Percentiles rank a stretch among this genome's conserved stretches.
Conservation (phyloP, 2,797 vertebrate genomes). For the Alcedo quadribrachys region DNA sequence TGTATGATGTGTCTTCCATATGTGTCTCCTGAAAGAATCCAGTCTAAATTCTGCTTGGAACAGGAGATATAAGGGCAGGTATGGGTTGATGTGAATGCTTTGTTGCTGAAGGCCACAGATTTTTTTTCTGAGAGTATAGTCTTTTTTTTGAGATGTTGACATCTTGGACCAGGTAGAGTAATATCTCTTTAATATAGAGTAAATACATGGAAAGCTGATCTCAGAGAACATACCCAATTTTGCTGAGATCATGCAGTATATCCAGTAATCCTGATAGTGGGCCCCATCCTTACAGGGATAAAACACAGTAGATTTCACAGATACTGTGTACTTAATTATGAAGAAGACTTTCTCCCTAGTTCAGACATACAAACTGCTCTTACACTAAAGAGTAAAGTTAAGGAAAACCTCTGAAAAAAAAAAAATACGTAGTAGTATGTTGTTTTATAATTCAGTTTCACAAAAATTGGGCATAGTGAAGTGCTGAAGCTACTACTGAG, state of each 20-base stretch:
- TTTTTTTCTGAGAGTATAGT: neutral
- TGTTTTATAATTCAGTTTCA: conserved; percentile 1
- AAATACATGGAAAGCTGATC: neutral
- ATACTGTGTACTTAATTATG: neutral
- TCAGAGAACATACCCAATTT: neutral
- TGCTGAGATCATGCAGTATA: neutral
- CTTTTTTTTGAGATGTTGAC: neutral
- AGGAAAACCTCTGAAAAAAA: neutral
- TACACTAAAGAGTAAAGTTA: neutral
- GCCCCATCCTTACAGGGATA: neutral
- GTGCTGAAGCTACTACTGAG: neutral
- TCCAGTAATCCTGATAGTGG: neutral
- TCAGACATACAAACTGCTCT: neutral
- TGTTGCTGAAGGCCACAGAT: neutral
- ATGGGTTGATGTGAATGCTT: neutral
- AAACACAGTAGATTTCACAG: neutral
- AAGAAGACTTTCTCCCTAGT: neutral
- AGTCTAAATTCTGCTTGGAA: neutral
- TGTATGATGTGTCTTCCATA: neutral
- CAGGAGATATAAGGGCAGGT: neutral
- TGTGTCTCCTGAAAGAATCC: neutral
- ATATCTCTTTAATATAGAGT: too few species aligned
- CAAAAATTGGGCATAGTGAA: neutral
- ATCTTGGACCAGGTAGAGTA: neutral
- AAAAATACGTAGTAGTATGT: neutral